Evolutionary conservation across 2,797 vertebrate species (phyloP), one percentile per base, ranked within the genome.

Genomic region (Amphiprion clarkii): DNA sequence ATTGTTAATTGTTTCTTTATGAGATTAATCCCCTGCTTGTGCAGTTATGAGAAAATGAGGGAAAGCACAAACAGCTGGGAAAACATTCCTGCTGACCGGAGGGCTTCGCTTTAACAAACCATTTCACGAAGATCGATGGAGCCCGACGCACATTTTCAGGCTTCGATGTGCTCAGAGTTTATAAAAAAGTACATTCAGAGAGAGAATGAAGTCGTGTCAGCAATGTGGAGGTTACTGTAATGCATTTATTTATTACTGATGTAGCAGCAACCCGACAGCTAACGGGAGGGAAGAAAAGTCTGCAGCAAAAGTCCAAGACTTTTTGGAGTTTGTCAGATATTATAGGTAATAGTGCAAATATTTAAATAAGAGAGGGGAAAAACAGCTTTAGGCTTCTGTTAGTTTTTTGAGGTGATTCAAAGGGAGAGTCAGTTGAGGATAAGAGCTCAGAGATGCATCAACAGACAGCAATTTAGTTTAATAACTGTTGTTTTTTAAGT

Each of bases 1-100:
- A 74, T 74, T 90, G 87, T 91, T 93, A 87, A 90, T 90, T 82
- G 84, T 87, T 84, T 71, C 85, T 88, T 83, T 42, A 66, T 71
- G 67, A 90, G 79, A 89, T 91, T 80, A 88, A 88, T 89, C 71
- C 62, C 16, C 55, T 58, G 40, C 76, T 81, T 88, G 78, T 78
- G 85, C 78, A 56, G 72, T 44, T 70, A 60, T 77, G 79, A 78
- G 76, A 71, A 75, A 58, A 81, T 16, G 63, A 82, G 74, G 14
- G 27, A 72, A 78, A 67, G 58, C 13, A 59, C 60, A 77, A 91
- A 88, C 89, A 91, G 89, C 86, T 92, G 89, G 75, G 67, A 77
- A 87, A 93, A 85, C 76, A 86, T 79, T 83, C 70, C 39, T 63
- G 75, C 58, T 21, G 51, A 76, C 69, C 56, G 0, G 62, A 63